These are phyloP conservation scores for Macrophya alboannulata DNA, from an alignment of 2,888 invertebrate genomes.

Conservation along the genomic window DNA sequence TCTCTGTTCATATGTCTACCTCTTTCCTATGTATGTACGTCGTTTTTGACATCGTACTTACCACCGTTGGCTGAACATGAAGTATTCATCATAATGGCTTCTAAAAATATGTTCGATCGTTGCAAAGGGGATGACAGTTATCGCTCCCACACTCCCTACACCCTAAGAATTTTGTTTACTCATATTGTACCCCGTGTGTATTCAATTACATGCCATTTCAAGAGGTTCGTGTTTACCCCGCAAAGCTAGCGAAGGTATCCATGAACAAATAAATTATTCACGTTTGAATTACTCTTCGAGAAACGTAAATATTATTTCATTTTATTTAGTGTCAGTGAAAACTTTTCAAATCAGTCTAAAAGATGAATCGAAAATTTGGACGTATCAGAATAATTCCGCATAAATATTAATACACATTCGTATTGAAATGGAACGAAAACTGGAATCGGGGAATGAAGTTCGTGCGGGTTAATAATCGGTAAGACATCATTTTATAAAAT, in stretches of 20 bases:
- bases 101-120: constrained; percentile 8
- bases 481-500: constrained; percentile 22
- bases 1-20: background rate
- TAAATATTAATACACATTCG: too few relatives aligned
- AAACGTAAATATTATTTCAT: background rate
- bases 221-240: background rate
- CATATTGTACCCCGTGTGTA: background rate
- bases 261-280: constrained; percentile 1
- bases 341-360: background rate
- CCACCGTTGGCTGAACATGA: constrained; percentile 5
- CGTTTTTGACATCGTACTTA: constrained; percentile 4
- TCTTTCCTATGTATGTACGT: background rate
- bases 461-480: background rate
- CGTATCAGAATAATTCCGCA: too few relatives aligned
- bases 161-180: constrained; percentile 12
- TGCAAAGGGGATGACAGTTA: constrained; percentile 7
- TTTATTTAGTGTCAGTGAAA: background rate
- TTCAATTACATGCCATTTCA: background rate
- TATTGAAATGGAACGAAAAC: too few relatives aligned
- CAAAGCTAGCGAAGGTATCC: background rate
- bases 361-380: too few relatives aligned
- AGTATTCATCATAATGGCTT: constrained; percentile 37
- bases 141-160: background rate
- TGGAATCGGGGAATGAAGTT: too few relatives aligned
- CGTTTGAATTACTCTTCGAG: constrained; percentile 3